Percentiles rank a stretch among this genome's conserved stretches.
Conservation (phyloP, 2,797 vertebrate species). For the Furcifer pardalis region DNA sequence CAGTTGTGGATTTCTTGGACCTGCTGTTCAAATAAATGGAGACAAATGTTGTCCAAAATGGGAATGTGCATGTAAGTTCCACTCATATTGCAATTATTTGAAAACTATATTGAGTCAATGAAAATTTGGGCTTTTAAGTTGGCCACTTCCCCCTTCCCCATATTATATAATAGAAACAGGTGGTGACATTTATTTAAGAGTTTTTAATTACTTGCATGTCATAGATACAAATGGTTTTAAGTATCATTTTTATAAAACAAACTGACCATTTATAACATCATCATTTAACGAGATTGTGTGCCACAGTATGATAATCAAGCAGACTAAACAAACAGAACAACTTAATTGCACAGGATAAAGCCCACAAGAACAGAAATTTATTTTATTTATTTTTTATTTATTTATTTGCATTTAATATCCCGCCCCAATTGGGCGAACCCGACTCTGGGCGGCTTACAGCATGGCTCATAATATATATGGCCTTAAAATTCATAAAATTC, state of each 20-base stretch:
- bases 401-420: no score
- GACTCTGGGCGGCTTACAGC: no score
- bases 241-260: background rate
- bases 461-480: no score
- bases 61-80: slow-evolving; percentile 94
- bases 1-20: slow-evolving; percentile 91
- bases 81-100: slow-evolving; percentile 23
- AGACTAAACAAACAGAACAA: background rate
- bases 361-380: no score
- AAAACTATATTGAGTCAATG: slow-evolving; percentile 2
- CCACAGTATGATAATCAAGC: background rate
- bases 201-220: background rate
- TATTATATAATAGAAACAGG: background rate
- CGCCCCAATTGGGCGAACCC: no score
- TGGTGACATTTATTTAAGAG: accelerated
- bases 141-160: background rate
- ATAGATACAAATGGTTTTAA: background rate
- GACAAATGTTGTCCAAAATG: slow-evolving; percentile 96
- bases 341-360: background rate
- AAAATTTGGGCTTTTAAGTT: slow-evolving; percentile 1
- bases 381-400: no score
- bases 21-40: slow-evolving; percentile 87
- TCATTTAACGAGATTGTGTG: background rate
- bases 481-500: no score
- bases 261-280: background rate